Evolutionary conservation across 1,140 invertebrate species (phyloP).

Genomic region (Ptiloglossa arizonensis): DNA sequence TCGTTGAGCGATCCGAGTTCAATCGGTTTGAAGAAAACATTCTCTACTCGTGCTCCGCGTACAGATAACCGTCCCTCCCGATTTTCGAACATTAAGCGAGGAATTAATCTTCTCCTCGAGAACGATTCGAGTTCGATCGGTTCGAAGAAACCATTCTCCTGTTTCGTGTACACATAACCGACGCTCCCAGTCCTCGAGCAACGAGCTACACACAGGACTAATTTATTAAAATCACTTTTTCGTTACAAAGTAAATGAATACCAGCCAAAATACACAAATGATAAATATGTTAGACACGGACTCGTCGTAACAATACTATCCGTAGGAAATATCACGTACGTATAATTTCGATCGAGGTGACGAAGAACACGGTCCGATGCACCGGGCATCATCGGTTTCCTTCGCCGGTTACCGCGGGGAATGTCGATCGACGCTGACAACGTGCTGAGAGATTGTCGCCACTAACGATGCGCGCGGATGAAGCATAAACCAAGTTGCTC

Average conservation of each 20-base stretch:
- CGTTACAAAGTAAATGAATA: too few species aligned
- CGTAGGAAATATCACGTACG: not conserved
- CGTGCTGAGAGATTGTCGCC: conserved; percentile 32
- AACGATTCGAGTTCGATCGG: too few species aligned
- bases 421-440: conserved; percentile 2
- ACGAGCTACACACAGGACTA: not conserved
- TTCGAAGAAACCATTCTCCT: too few species aligned
- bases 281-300: too few species aligned
- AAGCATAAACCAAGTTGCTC: not conserved
- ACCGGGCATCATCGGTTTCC: not conserved
- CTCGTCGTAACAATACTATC: not conserved
- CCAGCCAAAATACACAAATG: not conserved
- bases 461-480: conserved; percentile 16
- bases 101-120: too few species aligned
- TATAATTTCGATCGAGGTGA: conserved; percentile 1
- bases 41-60: too few species aligned
- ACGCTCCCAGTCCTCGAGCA: too few species aligned
- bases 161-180: too few species aligned
- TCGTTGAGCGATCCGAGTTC: too few species aligned
- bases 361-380: not conserved
- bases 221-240: not conserved
- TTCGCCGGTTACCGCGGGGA: not conserved
- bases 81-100: too few species aligned
- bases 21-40: too few species aligned
- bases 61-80: too few species aligned